Conservation (phyloP, 2,888 invertebrate genomes). For the Sericinus montela region DNA sequence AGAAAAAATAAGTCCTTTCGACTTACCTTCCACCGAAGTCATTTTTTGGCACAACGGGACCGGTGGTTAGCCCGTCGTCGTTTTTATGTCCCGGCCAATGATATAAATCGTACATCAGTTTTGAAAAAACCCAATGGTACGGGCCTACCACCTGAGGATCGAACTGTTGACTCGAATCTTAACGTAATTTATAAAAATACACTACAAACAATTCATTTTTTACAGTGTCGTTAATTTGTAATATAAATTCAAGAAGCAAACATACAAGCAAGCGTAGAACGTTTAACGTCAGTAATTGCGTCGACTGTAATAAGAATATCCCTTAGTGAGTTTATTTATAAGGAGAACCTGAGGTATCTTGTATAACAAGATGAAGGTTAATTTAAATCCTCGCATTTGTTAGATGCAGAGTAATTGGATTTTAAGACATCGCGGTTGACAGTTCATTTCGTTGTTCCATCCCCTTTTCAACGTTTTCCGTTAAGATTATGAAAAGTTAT, state of each 20-base stretch:
- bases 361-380: slow-evolving; percentile 43
- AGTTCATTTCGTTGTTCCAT: slow-evolving; percentile 72
- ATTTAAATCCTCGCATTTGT: slow-evolving; percentile 69
- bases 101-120: no score
- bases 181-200: neutral
- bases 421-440: slow-evolving; percentile 71
- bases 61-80: no score
- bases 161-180: no score
- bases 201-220: no score
- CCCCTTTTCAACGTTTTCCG: slow-evolving; percentile 58
- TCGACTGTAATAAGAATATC: slow-evolving; percentile 7
- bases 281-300: slow-evolving; percentile 1
- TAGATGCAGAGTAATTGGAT: slow-evolving; percentile 68
- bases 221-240: no score
- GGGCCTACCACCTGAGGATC: no score
- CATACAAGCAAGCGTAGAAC: neutral
- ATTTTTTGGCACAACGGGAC: no score
- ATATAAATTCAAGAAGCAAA: no score
- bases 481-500: slow-evolving; percentile 72
- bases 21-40: no score
- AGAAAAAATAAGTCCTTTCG: no score
- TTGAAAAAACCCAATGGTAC: no score
- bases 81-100: no score
- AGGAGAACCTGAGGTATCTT: slow-evolving; percentile 15
- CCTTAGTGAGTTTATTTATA: slow-evolving; percentile 9